Conservation (phyloP, 30 jellyfish, hydroid and myxozoan species). For the Aurelia coerulea region DNA sequence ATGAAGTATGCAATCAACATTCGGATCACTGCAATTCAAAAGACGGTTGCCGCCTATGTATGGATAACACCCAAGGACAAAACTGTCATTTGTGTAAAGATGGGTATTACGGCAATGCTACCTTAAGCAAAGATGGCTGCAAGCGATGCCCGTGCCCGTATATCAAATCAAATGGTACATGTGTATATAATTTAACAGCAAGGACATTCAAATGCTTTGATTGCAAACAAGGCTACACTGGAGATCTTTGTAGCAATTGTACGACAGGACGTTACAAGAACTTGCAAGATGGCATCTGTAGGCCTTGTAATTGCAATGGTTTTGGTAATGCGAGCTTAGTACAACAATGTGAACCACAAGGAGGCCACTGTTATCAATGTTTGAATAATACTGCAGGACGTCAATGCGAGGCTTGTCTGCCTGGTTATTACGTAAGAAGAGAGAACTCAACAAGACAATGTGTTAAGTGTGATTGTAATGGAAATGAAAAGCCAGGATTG, state of each 20-base stretch:
- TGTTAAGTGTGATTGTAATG: constrained; percentile 61
- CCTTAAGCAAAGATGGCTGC: constrained; percentile 59
- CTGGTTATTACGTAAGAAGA: constrained; percentile 22
- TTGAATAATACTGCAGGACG: constrained; percentile 44
- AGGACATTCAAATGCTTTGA: constrained; percentile 33
- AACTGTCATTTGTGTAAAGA: constrained; percentile 50
- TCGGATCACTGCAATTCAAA: constrained; percentile 29
- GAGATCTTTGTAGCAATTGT: constrained; percentile 41
- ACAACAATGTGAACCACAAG: constrained; percentile 53
- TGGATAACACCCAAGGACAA: constrained; percentile 63
- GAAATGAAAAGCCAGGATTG: constrained; percentile 25
- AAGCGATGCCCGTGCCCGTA: constrained; percentile 69
- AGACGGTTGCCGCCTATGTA: constrained; percentile 18
- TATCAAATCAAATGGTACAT: constrained; percentile 36
- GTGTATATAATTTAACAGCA: constrained; percentile 17
- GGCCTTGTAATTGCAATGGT: constrained; percentile 49
- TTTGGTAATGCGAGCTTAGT: constrained; percentile 50
- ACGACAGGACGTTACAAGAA: constrained; percentile 27
- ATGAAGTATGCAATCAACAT: constrained; percentile 50
- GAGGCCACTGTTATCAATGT: constrained; percentile 60
- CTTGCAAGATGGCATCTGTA: constrained; percentile 42
- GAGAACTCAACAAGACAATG: constrained; percentile 25
- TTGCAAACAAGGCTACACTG: constrained; percentile 54
- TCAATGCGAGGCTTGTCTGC: constrained; percentile 61
- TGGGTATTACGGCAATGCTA: constrained; percentile 80